Evolutionary conservation across 2,113 vertebrate species (phyloP).

Genomic region (Cyanoderma ruficeps): DNA sequence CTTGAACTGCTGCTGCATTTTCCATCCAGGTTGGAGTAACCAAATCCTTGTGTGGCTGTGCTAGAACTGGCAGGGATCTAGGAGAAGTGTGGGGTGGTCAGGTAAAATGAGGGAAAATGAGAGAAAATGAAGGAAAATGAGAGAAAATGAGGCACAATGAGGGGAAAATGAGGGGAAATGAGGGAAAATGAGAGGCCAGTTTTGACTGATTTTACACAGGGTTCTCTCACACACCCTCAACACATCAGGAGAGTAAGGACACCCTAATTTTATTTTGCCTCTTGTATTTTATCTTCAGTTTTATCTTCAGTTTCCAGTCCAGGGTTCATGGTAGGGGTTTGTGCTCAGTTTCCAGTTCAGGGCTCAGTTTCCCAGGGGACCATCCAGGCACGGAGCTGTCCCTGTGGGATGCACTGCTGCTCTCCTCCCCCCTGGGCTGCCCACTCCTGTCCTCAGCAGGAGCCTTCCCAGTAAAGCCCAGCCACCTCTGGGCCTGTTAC

Average conservation of each 20-base stretch:
- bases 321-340: neutral
- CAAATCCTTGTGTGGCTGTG: neutral
- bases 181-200: neutral
- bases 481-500: neutral
- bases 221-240: neutral
- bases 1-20: neutral
- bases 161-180: neutral
- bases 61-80: neutral
- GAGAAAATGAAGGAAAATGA: neutral
- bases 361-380: neutral
- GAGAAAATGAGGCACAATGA: neutral
- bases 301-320: neutral
- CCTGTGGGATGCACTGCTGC: neutral
- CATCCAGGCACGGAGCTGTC: neutral
- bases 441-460: neutral
- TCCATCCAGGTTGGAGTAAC: neutral
- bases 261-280: neutral
- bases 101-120: neutral
- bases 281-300: neutral
- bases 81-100: neutral
- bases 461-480: neutral
- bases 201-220: neutral
- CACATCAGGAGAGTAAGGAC: neutral
- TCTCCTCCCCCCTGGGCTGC: neutral
- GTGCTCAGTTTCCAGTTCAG: neutral